A percentile compares a stretch with the other conserved stretches of the same genome.
These are phyloP conservation scores for Acrossocheilus wenchowensis DNA, from an alignment of 2,797 vertebrate genomes.

Conservation along the genomic window DNA sequence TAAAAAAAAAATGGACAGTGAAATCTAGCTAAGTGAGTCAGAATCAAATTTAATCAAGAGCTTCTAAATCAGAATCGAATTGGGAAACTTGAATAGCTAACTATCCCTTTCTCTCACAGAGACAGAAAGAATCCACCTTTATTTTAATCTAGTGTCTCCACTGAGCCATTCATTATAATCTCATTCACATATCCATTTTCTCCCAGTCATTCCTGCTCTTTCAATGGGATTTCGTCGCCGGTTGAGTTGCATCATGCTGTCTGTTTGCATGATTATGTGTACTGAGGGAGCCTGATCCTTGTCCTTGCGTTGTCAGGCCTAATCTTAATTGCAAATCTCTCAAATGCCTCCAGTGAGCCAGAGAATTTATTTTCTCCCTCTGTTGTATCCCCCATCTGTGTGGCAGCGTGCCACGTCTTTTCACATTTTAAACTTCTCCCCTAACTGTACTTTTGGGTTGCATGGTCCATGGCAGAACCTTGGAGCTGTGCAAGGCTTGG, in stretches of 20 bases:
- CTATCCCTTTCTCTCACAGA: background rate
- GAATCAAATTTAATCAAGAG: background rate
- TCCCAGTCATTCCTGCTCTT: background rate
- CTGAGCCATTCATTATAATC: constrained; percentile 26
- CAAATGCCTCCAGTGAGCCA: constrained; percentile 57
- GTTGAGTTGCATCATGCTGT: constrained; percentile 19
- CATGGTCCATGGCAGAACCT: constrained; percentile 42
- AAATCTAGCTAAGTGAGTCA: background rate
- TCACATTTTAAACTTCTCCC: constrained; percentile 51
- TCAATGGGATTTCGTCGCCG: constrained; percentile 1
- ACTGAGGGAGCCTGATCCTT: constrained; percentile 47
- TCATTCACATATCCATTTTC: constrained; percentile 41
- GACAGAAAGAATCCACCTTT: background rate
- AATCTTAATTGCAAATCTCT: constrained; percentile 63
- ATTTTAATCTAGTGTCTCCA: background rate
- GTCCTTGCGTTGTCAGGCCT: constrained; percentile 44
- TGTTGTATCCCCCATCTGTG: constrained; percentile 55
- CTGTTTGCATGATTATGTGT: constrained; percentile 41
- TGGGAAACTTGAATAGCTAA: background rate
- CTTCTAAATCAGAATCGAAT: background rate
- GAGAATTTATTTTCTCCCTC: constrained; percentile 44
- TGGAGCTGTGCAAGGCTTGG: constrained; percentile 31
- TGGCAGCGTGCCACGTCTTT: constrained; percentile 58
- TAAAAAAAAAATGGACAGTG: background rate
- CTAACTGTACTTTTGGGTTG: constrained; percentile 41